Evolutionary conservation across 2,797 vertebrate genomes (phyloP).

Genomic region (Gymnocypris eckloni): DNA sequence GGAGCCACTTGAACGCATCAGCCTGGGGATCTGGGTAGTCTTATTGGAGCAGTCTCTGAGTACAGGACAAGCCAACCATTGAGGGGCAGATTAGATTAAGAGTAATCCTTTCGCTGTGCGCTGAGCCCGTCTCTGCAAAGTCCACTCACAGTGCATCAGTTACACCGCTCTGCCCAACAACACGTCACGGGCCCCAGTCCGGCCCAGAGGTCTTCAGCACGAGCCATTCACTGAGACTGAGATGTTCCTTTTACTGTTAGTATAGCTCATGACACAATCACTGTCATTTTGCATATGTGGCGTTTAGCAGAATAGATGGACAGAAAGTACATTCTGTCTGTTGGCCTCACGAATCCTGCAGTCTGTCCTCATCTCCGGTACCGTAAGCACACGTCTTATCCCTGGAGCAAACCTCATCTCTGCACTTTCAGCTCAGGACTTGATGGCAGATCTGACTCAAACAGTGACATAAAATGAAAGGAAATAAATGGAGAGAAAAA

Average conservation of each 20-base stretch:
- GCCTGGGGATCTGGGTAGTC: constrained; percentile 62
- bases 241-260: neutral
- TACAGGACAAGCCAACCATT: constrained; percentile 69
- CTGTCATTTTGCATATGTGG: constrained; percentile 18
- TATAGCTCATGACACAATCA: constrained; percentile 6
- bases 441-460: constrained; percentile 76
- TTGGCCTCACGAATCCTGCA: neutral
- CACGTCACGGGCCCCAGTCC: constrained; percentile 29
- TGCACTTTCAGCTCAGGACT: constrained; percentile 69
- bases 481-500: constrained; percentile 59
- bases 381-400: neutral
- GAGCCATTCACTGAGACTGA: constrained; percentile 3
- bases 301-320: constrained; percentile 5
- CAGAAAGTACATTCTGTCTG: neutral
- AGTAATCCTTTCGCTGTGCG: constrained; percentile 66
- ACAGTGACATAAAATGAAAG: constrained; percentile 78
- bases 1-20: constrained; percentile 60
- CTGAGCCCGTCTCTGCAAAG: constrained; percentile 44
- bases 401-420: constrained; percentile 64
- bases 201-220: neutral
- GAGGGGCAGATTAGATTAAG: constrained; percentile 75
- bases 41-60: constrained; percentile 66
- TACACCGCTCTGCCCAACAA: constrained; percentile 43
- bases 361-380: neutral
- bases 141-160: constrained; percentile 49